Percentiles rank a stretch among this genome's conserved stretches.
Conservation (phyloP, 2,113 vertebrate species). For the Phalacrocorax aristotelis region DNA sequence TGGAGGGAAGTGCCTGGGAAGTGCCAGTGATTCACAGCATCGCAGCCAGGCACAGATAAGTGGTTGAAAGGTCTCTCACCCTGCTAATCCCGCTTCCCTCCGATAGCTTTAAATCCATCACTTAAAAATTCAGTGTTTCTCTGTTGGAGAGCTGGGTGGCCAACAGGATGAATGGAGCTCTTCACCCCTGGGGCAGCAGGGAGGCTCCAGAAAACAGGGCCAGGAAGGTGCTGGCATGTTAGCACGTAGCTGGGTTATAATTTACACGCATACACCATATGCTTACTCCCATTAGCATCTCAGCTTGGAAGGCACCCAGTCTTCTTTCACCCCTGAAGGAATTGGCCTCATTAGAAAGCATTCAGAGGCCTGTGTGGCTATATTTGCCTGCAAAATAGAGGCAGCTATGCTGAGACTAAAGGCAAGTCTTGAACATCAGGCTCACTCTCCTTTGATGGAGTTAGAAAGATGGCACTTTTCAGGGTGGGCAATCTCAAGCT, state of each 20-base stretch:
- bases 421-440: not conserved
- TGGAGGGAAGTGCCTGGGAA: not conserved
- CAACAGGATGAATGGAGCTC: constrained; percentile 59
- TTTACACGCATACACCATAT: not conserved
- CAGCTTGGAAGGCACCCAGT: not conserved
- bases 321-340: constrained; percentile 39
- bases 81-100: constrained; percentile 63
- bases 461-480: not conserved
- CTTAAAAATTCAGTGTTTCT: constrained; percentile 68
- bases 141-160: constrained; percentile 63
- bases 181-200: constrained; percentile 53
- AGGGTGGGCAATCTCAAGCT: not conserved
- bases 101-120: constrained; percentile 71
- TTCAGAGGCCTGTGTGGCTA: not conserved
- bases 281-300: constrained; percentile 37
- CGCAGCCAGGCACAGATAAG: constrained; percentile 41
- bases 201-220: constrained; percentile 24
- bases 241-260: constrained; percentile 49
- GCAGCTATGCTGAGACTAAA: not conserved
- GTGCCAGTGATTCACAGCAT: constrained; percentile 14
- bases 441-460: not conserved
- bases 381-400: constrained; percentile 5
- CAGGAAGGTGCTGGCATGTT: constrained; percentile 57
- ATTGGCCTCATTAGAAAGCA: not conserved
- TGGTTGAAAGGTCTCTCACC: constrained; percentile 56